Percentiles rank a stretch among this genome's conserved stretches.
These are phyloP conservation scores for Drosophila formosana DNA, from an alignment of 2,888 invertebrate species.

Conservation along the genomic window DNA sequence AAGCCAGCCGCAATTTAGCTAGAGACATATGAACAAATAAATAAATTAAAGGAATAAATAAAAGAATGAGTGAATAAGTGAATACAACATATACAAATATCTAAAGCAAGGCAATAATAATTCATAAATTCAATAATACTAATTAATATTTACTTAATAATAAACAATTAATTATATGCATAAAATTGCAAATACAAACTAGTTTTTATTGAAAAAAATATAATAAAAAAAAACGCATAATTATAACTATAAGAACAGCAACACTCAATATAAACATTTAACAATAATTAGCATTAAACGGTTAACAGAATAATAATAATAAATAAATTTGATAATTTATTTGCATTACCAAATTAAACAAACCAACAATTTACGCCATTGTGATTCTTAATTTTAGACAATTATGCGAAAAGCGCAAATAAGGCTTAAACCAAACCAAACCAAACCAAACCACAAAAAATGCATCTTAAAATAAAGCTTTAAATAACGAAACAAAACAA, in stretches of 20 bases:
- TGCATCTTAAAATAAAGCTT: slow-evolving; percentile 42
- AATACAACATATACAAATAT: slow-evolving; percentile 42
- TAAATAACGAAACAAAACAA: slow-evolving; percentile 20
- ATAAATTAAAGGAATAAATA: slow-evolving; percentile 12
- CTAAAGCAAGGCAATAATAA: slow-evolving; percentile 71
- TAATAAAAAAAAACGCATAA: not conserved
- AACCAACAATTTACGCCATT: slow-evolving; percentile 77
- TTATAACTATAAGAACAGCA: slow-evolving; percentile 39
- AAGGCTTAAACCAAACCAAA: slow-evolving; percentile 32
- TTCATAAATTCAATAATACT: slow-evolving; percentile 46
- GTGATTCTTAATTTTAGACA: slow-evolving; percentile 84
- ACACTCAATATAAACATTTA: slow-evolving; percentile 55
- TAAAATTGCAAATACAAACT: slow-evolving; percentile 22
- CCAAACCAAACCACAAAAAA: slow-evolving; percentile 10
- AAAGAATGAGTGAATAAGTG: slow-evolving; percentile 15
- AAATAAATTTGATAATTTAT: slow-evolving; percentile 23
- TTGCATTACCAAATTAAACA: slow-evolving; percentile 29
- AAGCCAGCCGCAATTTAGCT: slow-evolving; percentile 55
- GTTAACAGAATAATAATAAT: slow-evolving; percentile 46
- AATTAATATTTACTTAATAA: slow-evolving; percentile 24
- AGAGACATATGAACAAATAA: slow-evolving; percentile 39
- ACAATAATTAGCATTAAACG: slow-evolving; percentile 76
- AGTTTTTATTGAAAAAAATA: slow-evolving; percentile 18
- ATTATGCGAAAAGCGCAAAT: slow-evolving; percentile 46
- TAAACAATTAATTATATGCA: slow-evolving; percentile 22